phyloP scores from a whole-genome alignment of 2,797 vertebrate species.

The Clarias fuscus region DNA sequence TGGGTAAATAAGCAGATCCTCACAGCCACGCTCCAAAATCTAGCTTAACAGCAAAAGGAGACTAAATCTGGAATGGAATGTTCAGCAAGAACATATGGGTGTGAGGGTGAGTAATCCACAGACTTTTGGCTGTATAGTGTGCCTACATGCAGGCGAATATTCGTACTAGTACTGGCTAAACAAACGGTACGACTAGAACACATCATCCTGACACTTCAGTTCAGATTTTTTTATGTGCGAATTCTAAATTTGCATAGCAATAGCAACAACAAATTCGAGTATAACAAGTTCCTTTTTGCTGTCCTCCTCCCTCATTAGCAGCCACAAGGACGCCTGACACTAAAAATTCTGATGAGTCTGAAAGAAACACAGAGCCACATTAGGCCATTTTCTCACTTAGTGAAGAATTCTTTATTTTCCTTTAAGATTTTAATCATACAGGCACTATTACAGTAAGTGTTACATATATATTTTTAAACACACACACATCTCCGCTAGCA shows the following conservation, averaged over 20 bases:
- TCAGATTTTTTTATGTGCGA: background rate
- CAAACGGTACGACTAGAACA: background rate
- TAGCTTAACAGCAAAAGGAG: background rate
- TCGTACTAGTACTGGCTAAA: background rate
- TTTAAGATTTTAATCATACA: background rate
- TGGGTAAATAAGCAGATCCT: background rate
- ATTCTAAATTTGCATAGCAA: slow-evolving; percentile 5
- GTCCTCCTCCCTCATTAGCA: slow-evolving; percentile 30
- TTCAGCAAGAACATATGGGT: background rate
- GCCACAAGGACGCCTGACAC: slow-evolving; percentile 19
- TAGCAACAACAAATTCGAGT: background rate
- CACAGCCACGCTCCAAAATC: background rate
- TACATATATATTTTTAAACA: no score
- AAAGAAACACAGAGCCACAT: background rate
- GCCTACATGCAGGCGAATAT: background rate
- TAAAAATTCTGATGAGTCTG: slow-evolving; percentile 34
- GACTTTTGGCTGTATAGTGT: background rate
- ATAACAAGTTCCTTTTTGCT: slow-evolving; percentile 13
- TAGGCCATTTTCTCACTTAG: background rate
- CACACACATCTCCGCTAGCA: background rate
- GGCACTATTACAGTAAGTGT: no score
- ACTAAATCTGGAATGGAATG: background rate
- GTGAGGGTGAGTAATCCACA: background rate
- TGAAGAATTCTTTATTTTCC: background rate
- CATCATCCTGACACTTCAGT: background rate